These are phyloP conservation scores for Tiliacea aurago DNA, from an alignment of 2,888 invertebrate genomes.

Conservation along the genomic window DNA sequence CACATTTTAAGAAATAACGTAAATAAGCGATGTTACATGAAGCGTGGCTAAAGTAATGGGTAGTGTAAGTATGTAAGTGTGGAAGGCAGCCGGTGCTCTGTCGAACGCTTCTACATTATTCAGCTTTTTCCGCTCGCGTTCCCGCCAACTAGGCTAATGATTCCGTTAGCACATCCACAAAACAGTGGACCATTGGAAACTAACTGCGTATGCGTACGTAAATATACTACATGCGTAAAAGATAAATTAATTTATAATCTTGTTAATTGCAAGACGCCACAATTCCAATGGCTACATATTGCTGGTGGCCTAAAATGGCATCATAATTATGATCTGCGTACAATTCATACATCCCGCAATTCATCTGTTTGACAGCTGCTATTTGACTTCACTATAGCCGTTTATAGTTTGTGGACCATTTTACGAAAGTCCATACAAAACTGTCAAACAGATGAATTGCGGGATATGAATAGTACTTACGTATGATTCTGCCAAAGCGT, in stretches of 20 bases:
- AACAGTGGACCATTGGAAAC: conserved; percentile 84
- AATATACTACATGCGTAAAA: conserved; percentile 51
- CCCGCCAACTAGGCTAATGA: conserved; percentile 87
- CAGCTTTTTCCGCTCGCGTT: conserved; percentile 86
- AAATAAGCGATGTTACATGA: conserved; percentile 70
- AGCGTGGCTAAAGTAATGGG: conserved; percentile 63
- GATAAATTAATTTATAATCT: conserved; percentile 68
- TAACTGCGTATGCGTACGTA: conserved; percentile 79
- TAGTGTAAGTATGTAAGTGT: conserved; percentile 54
- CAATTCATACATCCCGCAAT: no score
- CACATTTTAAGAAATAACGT: conserved; percentile 48
- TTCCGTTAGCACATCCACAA: conserved; percentile 89
- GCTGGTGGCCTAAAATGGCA: no score
- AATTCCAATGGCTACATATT: neutral
- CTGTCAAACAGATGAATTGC: no score
- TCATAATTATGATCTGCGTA: no score
- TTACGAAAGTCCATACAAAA: no score
- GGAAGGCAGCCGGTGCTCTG: conserved; percentile 65
- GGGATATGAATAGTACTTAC: no score
- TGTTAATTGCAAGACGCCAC: conserved; percentile 16
- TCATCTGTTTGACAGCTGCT: no score
- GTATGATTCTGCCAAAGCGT: no score
- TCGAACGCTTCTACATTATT: conserved; percentile 80
- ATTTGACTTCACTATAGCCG: no score
- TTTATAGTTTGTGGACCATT: no score